Conservation (phyloP, 2,113 vertebrate species). For the Brachypodius melanocephalos region DNA sequence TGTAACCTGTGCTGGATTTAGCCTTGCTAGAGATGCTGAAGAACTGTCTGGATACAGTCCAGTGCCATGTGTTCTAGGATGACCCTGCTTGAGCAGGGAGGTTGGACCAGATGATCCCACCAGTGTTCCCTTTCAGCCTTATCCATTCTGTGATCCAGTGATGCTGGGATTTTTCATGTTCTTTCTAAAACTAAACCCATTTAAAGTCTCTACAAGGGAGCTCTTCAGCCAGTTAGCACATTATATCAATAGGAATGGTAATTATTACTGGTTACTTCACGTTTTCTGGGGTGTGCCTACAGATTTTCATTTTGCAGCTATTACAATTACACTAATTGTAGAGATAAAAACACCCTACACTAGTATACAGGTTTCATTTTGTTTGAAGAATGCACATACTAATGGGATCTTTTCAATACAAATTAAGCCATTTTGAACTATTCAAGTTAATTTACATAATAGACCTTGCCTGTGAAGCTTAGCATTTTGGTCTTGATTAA, state of each 20-base stretch:
- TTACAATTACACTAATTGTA: conserved; percentile 38
- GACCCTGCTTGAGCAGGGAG: background rate
- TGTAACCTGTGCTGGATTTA: background rate
- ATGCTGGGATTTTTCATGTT: background rate
- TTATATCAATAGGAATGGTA: background rate
- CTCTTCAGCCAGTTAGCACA: background rate
- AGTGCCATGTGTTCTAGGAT: background rate
- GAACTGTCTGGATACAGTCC: background rate
- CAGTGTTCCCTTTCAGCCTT: background rate
- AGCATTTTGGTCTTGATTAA: background rate
- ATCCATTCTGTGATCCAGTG: background rate
- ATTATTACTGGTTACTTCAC: background rate
- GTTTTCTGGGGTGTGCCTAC: background rate
- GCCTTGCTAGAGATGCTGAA: background rate
- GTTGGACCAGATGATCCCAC: background rate
- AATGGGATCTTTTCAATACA: conserved; percentile 16
- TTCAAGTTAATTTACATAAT: conserved; percentile 22
- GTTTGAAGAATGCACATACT: conserved; percentile 16
- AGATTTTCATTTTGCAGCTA: conserved; percentile 23
- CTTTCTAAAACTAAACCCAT: background rate
- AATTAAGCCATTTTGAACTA: conserved; percentile 15
- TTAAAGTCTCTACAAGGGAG: background rate
- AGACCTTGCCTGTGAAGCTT: conserved; percentile 7
- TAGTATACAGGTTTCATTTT: conserved; percentile 10
- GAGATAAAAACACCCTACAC: background rate